Base-by-base conservation (phyloP, 1,140 invertebrate species). In the Pentalonia nigronervosa region DNA sequence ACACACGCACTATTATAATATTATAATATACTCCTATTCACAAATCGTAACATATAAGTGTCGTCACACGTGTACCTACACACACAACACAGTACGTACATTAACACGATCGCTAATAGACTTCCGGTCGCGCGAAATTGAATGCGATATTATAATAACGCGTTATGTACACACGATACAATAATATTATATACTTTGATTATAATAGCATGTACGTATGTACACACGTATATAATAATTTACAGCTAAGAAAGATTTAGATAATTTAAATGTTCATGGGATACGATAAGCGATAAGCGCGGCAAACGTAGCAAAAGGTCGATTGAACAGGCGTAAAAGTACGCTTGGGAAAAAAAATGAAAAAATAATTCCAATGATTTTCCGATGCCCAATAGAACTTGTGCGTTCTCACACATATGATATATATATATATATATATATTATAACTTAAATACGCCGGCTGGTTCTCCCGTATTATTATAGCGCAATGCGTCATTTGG, bases 401-500 rank as follows among this genome's bases (percentile, higher is more conserved):
- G 45, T n/a, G n/a, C 89, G 7, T 20, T 21, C 36, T 56, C 56
- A 21, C 25, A 56, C 45, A 67, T 30, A 67, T 67, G 30, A 67
- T 67, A n/a, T 67, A 53, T 30, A 67, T 9, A 67, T 30, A 30
- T 14, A 60, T 23, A n/a, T n/a, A n/a, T 76, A n/a, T n/a, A 67
- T n/a, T 17, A n/a, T 25, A 60, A 53, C 21, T 53, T 53, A 53
- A n/a, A 76, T 14, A 45, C 36, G 36, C 23, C 34, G n/a, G 48
- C 9, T 76, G 87, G 20, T 50, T 53, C 21, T 45, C 50, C 50
- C 14, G 60, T 76, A 76, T n/a, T 76, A 67, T 76, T 56, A 89
- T 41, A 36, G 34, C 76, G 67, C 76, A 92, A 92, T 92, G 91
- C 91, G 91, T 53, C 91, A 83, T 93, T 86, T 34, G 48, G 36